Conservation (phyloP, 2,888 invertebrate species). For the Criorhina ranunculi region DNA sequence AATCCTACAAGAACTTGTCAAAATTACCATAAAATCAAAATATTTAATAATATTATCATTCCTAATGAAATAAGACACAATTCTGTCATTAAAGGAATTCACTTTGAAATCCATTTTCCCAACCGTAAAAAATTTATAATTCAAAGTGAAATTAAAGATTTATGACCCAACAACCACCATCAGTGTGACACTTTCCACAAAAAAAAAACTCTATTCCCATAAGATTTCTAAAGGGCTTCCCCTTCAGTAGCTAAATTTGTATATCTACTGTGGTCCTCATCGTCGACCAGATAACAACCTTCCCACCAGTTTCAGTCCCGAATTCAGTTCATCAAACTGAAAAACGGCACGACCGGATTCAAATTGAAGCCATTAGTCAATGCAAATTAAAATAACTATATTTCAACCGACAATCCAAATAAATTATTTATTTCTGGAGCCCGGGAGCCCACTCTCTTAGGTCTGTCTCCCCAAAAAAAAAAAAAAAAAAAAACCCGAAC, state of each 20-base stretch:
- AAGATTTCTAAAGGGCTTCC: not conserved
- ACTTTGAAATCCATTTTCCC: constrained; percentile 57
- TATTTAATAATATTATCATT: constrained; percentile 66
- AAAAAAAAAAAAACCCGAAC: too few species aligned
- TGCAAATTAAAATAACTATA: constrained; percentile 75
- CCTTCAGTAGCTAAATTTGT: constrained; percentile 13
- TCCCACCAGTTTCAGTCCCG: constrained; percentile 26
- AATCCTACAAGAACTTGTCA: constrained; percentile 36
- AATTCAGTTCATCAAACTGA: constrained; percentile 45
- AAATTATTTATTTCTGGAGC: constrained; percentile 57
- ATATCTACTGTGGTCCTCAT: constrained; percentile 33
- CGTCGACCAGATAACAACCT: not conserved
- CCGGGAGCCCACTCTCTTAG: not conserved
- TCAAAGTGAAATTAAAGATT: constrained; percentile 75
- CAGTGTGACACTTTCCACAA: constrained; percentile 33
- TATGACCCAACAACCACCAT: constrained; percentile 53
- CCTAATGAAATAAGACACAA: constrained; percentile 57
- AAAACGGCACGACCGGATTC: constrained; percentile 42
- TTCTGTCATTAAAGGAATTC: constrained; percentile 71
- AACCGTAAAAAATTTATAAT: not conserved
- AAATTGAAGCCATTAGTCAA: constrained; percentile 75
- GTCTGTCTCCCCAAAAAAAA: not conserved
- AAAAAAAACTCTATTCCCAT: not conserved
- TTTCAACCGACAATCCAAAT: constrained; percentile 65
- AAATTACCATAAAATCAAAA: constrained; percentile 72